phyloP scores from a whole-genome alignment of 30 jellyfish, hydroid and myxozoan genomes.

The Cassiopea xamachana region DNA sequence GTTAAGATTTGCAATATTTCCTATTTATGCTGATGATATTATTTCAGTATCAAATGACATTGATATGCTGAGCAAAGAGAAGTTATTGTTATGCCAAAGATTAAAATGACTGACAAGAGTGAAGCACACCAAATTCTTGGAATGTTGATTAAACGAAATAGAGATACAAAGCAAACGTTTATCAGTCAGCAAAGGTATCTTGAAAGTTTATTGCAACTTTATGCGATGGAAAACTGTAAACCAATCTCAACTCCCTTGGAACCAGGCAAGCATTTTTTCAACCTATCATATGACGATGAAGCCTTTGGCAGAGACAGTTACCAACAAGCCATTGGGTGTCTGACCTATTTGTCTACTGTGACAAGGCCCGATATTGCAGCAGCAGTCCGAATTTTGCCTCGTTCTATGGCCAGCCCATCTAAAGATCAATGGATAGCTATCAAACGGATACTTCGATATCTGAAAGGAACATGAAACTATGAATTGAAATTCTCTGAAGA shows the following conservation, averaged over 20 bases:
- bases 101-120: slow-evolving; percentile 28
- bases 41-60: slow-evolving; percentile 32
- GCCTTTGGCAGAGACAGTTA: not conserved
- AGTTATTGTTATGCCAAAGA: slow-evolving; percentile 1
- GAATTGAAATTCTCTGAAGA: not conserved
- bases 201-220: slow-evolving; percentile 9
- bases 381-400: not conserved
- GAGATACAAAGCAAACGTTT: not conserved
- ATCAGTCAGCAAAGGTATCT: slow-evolving; percentile 17
- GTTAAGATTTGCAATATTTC: slow-evolving; percentile 18
- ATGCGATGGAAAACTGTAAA: slow-evolving; percentile 48
- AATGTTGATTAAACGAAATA: slow-evolving; percentile 31
- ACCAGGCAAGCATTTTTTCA: slow-evolving; percentile 1
- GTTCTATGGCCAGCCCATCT: slow-evolving; percentile 4
- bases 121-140: slow-evolving; percentile 40
- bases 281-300: not conserved
- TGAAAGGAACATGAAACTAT: slow-evolving; percentile 26
- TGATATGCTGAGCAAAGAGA: not conserved
- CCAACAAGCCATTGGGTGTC: slow-evolving; percentile 7
- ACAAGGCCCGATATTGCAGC: slow-evolving; percentile 34
- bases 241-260: slow-evolving; percentile 64
- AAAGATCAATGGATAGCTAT: slow-evolving; percentile 9
- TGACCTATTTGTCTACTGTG: slow-evolving; percentile 5
- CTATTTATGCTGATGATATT: slow-evolving; percentile 59
- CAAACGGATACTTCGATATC: slow-evolving; percentile 15